A percentile compares a stretch with the other conserved stretches of the same genome.
Conservation (phyloP, 2,113 vertebrate genomes). For the Xenus cinereus region DNA sequence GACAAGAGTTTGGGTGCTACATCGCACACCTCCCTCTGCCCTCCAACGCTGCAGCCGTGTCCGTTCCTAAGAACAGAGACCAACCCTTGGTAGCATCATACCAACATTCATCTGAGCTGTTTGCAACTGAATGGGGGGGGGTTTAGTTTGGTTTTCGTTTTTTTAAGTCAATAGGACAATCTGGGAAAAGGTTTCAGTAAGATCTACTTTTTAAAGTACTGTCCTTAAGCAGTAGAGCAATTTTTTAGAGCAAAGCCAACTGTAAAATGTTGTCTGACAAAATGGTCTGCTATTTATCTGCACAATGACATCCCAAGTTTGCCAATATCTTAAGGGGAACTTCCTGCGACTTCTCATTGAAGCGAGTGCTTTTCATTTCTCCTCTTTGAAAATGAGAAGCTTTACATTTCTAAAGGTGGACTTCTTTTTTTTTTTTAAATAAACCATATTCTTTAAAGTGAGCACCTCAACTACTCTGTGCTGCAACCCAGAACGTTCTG, state of each 20-base stretch:
- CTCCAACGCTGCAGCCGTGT: neutral
- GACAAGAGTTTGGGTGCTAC: neutral
- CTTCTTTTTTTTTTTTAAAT: neutral
- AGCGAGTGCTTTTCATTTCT: neutral
- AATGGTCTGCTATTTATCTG: neutral
- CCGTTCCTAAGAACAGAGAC: neutral
- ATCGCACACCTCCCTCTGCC: neutral
- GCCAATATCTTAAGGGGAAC: neutral
- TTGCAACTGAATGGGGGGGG: neutral
- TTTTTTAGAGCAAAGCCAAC: neutral
- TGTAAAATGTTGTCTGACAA: neutral
- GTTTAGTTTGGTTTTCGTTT: accelerated
- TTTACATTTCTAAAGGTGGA: neutral
- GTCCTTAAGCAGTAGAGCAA: neutral
- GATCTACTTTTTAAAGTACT: neutral
- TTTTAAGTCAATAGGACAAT: neutral
- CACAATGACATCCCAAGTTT: neutral
- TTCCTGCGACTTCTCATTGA: neutral
- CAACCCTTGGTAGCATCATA: neutral
- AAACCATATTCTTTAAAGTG: neutral
- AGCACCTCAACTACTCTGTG: neutral
- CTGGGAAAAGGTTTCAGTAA: neutral
- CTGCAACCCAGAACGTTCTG: neutral
- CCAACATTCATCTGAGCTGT: neutral
- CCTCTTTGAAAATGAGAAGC: neutral